phyloP scores from a whole-genome alignment of 2,113 vertebrate species.

The Columbina picui region DNA sequence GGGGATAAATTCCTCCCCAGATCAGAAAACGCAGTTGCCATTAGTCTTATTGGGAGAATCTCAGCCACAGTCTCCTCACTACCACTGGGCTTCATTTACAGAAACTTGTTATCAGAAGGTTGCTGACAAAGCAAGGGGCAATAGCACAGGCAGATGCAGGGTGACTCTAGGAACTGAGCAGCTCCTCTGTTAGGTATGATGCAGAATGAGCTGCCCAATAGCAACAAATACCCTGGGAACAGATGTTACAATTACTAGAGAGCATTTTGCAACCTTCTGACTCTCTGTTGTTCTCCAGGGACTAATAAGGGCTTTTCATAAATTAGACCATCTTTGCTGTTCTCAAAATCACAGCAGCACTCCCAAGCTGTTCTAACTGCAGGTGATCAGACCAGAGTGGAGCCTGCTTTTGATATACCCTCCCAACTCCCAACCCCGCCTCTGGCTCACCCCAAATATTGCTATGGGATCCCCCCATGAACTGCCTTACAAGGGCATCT shows the following conservation, averaged over 20 bases:
- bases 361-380: background rate
- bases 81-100: background rate
- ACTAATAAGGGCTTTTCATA: background rate
- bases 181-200: background rate
- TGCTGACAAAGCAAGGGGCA: background rate
- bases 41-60: background rate
- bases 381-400: background rate
- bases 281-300: background rate
- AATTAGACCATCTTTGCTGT: background rate
- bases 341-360: background rate
- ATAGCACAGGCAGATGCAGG: background rate
- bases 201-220: background rate
- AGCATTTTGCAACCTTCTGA: background rate
- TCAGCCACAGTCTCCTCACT: background rate
- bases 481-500: background rate
- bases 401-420: background rate
- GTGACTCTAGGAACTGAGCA: background rate
- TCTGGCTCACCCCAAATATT: background rate
- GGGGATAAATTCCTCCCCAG: background rate
- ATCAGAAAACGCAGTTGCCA: background rate
- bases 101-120: background rate
- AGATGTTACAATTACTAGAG: background rate
- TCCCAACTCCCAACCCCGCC: background rate
- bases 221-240: background rate
- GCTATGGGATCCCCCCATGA: fast-evolving